Base-by-base conservation (phyloP, 2,888 invertebrate species). In the Heliconius hortense region DNA sequence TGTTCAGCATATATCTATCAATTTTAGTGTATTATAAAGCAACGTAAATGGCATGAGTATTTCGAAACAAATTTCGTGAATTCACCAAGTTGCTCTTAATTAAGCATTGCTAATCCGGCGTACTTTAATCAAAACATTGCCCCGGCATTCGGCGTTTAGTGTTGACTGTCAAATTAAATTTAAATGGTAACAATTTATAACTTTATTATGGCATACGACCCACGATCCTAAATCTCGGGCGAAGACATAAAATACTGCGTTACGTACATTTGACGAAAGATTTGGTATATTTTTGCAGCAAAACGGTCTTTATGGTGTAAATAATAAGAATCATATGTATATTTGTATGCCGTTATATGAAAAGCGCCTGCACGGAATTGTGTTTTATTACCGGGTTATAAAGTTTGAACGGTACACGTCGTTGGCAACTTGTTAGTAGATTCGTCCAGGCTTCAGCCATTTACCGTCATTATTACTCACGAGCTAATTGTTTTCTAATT, bases 341-440 rank as follows among this genome's bases (percentile, higher is more conserved):
- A 35, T 67, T 26, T 72, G 74, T 85, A 62, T 60, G 26, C 15
- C 11, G 85, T 86, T 86, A 89, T 88, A 87, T 89, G 84, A 82
- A 82, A 85, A 86, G 86, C 87, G 86, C 84, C 86, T 90, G 88
- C 91, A 91, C 91, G 93, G 89, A 93, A 91, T 91, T 91, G 90
- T 92, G 89, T 93, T 93, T 93, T 93, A 92, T 92, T 91, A 92
- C 90, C 89, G 89, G 92, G 91, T 89, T 91, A 91, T 93, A 92
- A 93, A 93, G 88, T 89, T 85, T 84, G 85, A 83, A 86, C 83
- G 89, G 86, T 87, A 92, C 89, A 90, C 88, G 88, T 89, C 90
- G 90, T 90, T 89, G 88, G 85, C 87, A 88, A 91, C 88, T 92
- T 90, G 92, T 90, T 89, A 88, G 90, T 86, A 83, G 77, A 77